Base-by-base conservation (phyloP, 2,888 invertebrate genomes). In the Cheilosia impressa region DNA sequence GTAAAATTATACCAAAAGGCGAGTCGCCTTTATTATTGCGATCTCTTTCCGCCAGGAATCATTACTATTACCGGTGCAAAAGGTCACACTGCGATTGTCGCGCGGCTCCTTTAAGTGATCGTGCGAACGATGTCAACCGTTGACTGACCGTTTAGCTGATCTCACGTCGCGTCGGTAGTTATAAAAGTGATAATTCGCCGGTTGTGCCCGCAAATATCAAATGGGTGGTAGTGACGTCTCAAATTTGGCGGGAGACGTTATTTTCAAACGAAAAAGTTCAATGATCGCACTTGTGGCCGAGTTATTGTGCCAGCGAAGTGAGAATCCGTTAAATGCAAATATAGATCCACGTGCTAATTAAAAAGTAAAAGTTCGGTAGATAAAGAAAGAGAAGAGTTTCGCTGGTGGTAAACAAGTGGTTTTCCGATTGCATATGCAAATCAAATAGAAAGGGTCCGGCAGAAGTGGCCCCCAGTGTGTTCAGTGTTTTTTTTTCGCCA, bases 171-270 rank as follows among this genome's bases (percentile, higher is more conserved):
- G 19, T 19, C 45, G 53, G 19, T 27, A 7, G 22, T 31, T 45
- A 10, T n/a, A 47, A 47, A 38, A 38, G 38, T 19, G 15, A 22
- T 43, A 27, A 55, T 13, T 31, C 13, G 7, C 55, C 19, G n/a
- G 24, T 50, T 41, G 31, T 63, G 55, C 24, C 55, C 62, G 62
- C 38, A 63, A 41, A 50, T 43, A 55, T 50, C 69, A 45, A 15
- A 52, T 52, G 24, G 38, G 17, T 31, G 19, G 24, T 72, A 72
- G 43, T 79, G 79, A 72, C 72, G 66, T 66, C 65, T 55, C 38
- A 10, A 45, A 69, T 72, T 72, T 72, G 79, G 72, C 79, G 79
- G 71, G 79, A 65, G 72, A 79, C 63, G 58, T 65, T 65, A 7
- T 47, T 52, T 57, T 24, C 3, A 31, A 31, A 27, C 27, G 27